Conservation (phyloP, 2,113 vertebrate genomes). For the Dinomys branickii region DNA sequence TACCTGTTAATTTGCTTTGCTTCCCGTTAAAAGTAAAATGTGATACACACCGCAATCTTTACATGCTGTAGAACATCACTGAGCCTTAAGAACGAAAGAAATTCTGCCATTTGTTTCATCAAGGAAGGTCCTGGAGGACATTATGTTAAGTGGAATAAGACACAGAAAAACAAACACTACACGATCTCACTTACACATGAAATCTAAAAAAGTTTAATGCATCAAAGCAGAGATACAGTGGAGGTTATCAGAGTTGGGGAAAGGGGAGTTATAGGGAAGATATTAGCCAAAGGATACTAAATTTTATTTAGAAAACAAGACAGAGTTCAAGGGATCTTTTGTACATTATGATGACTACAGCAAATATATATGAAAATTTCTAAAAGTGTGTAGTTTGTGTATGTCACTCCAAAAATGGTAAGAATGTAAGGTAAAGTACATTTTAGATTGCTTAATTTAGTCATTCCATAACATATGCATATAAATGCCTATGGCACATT, state of each 20-base stretch:
- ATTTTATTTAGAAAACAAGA: background rate
- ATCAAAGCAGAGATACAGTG: background rate
- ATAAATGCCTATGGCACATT: background rate
- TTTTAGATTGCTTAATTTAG: background rate
- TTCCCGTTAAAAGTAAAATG: background rate
- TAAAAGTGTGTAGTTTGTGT: background rate
- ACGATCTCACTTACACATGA: background rate
- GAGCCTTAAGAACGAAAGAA: background rate
- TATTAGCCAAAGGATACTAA: background rate
- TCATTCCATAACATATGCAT: background rate
- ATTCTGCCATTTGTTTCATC: background rate
- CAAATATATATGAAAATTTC: background rate
- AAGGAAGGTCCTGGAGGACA: background rate
- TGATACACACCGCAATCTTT: background rate
- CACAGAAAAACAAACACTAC: background rate
- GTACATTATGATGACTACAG: background rate
- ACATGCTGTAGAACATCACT: background rate
- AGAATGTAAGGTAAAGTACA: background rate
- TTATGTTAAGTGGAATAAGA: background rate
- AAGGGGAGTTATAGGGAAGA: accelerated
- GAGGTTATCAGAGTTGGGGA: background rate
- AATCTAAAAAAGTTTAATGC: background rate
- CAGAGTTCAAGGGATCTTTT: background rate
- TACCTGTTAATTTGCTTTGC: background rate
- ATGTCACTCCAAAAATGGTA: background rate